Conservation (phyloP, 1,140 invertebrate genomes). For the Cotesia glomerata region DNA sequence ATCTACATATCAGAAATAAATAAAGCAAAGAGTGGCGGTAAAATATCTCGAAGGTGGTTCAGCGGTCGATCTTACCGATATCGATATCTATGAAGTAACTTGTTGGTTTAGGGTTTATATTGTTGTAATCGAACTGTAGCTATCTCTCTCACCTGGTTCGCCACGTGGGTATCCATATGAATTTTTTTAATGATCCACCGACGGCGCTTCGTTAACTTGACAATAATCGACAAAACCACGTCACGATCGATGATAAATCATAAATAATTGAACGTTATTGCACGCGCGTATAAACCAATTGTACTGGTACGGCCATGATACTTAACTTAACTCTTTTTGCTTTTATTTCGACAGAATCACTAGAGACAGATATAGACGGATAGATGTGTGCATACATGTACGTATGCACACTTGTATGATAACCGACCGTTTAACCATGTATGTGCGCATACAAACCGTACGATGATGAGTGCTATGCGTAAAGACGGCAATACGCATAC, state of each 20-base stretch:
- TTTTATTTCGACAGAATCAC: conserved; percentile 13
- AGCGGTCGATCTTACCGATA: not conserved
- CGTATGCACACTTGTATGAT: too few species aligned
- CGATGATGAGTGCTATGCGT: not conserved
- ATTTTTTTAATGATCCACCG: not conserved
- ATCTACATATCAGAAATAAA: too few species aligned
- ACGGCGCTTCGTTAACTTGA: not conserved
- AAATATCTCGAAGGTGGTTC: not conserved
- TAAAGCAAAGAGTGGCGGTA: too few species aligned
- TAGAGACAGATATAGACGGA: conserved; percentile 22
- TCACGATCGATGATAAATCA: not conserved
- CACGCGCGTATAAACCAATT: conserved; percentile 21
- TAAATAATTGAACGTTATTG: not conserved
- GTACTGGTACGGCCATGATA: conserved; percentile 28
- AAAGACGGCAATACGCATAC: not conserved
- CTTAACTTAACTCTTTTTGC: conserved; percentile 22
- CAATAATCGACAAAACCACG: not conserved
- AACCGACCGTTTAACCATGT: not conserved
- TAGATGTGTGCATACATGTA: conserved; percentile 9
- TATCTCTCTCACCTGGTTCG: conserved; percentile 15
- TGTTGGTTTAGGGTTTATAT: not conserved
- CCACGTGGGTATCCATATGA: conserved; percentile 13
- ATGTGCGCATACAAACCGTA: not conserved
- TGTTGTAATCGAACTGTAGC: not conserved
- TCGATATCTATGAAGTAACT: not conserved